Percentiles rank a stretch among this genome's conserved stretches.
These are phyloP conservation scores for Crenichthys baileyi DNA, from an alignment of 2,797 vertebrate genomes.

Conservation along the genomic window DNA sequence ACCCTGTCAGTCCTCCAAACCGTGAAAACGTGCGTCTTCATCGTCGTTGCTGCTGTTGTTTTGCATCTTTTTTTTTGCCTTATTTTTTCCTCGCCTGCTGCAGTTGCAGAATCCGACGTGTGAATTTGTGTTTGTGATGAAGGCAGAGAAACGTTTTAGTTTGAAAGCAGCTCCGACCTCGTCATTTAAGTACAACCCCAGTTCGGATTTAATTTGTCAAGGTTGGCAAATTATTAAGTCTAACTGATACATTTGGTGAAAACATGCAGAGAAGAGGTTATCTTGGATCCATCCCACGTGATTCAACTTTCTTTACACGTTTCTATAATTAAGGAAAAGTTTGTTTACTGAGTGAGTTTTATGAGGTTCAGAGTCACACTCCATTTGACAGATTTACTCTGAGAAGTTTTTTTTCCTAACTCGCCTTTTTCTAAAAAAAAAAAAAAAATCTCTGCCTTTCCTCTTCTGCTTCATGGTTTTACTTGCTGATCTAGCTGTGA, in stretches of 20 bases:
- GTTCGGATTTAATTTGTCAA: conserved; percentile 21
- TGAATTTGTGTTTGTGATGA: conserved; percentile 5
- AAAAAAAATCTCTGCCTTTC: not conserved
- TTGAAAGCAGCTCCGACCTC: conserved; percentile 29
- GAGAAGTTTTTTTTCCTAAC: not conserved
- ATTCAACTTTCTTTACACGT: conserved; percentile 44
- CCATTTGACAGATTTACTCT: not conserved
- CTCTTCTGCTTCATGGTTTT: not conserved
- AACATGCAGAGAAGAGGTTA: conserved; percentile 10
- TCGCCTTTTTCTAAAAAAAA: not conserved
- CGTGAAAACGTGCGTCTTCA: conserved; percentile 80
- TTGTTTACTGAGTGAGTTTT: not conserved
- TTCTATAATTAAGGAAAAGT: conserved; percentile 37
- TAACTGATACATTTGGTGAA: not conserved
- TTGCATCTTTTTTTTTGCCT: not conserved
- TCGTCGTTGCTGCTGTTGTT: conserved; percentile 63
- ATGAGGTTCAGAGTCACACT: not conserved
- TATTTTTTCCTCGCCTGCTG: conserved; percentile 7
- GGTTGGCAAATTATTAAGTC: not conserved
- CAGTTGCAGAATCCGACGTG: conserved; percentile 17
- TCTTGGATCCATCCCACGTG: conserved; percentile 29
- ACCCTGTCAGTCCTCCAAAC: conserved; percentile 86
- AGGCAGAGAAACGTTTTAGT: conserved; percentile 2
- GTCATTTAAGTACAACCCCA: conserved; percentile 7
- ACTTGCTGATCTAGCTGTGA: not conserved